Evolutionary conservation across 2,797 vertebrate genomes (phyloP).

Genomic region (Erethizon dorsatum): DNA sequence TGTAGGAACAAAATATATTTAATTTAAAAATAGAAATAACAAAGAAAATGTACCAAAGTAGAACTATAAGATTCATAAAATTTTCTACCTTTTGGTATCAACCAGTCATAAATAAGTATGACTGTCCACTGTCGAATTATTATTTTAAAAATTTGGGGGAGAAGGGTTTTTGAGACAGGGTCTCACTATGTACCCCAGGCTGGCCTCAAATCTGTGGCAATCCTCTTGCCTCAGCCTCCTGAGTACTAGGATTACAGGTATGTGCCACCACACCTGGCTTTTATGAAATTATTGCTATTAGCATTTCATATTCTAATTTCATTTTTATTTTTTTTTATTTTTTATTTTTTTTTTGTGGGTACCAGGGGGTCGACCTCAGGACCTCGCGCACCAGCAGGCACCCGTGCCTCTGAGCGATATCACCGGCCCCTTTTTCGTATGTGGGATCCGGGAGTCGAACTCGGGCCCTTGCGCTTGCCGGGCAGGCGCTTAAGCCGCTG

Average conservation of each 20-base stretch:
- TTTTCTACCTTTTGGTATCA: constrained; percentile 18
- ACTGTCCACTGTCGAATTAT: neutral
- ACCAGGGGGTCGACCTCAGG: no score
- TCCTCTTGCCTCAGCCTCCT: neutral
- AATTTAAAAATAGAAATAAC: constrained; percentile 21
- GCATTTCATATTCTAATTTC: constrained; percentile 62
- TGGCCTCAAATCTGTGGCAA: neutral
- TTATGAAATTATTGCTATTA: neutral
- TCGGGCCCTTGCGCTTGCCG: no score
- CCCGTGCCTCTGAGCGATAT: no score
- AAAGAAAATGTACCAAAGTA: neutral
- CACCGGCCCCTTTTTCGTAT: no score
- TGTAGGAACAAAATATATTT: constrained; percentile 9
- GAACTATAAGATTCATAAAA: neutral
- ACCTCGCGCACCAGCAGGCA: no score
- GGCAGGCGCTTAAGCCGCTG: no score
- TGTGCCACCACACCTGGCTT: neutral
- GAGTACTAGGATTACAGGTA: neutral
- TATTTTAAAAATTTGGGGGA: neutral
- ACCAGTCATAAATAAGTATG: neutral
- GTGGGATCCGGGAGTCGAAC: no score
- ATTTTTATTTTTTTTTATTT: no score
- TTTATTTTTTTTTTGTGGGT: no score
- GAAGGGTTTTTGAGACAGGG: neutral
- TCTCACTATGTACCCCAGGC: neutral